phyloP scores from a whole-genome alignment of 2,888 invertebrate genomes.

The Eupithecia pulchellata region DNA sequence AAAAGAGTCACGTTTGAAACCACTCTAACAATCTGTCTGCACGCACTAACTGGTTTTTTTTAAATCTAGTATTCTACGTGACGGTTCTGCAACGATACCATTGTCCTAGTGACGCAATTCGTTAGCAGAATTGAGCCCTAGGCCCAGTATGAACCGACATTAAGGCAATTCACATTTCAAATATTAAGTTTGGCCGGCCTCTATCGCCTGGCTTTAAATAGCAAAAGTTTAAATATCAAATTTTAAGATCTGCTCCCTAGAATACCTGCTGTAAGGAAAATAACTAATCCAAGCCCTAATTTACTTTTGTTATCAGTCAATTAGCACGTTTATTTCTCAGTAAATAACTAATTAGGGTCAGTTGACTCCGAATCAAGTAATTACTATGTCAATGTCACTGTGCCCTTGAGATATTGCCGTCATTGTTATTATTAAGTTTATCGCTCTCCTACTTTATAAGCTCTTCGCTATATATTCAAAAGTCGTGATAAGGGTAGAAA shows the following conservation, averaged over 20 bases:
- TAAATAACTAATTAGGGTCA: constrained; percentile 15
- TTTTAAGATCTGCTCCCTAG: neutral
- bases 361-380: constrained; percentile 9
- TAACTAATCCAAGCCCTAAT: neutral
- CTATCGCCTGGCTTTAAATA: no score
- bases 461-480: neutral
- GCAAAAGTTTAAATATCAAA: no score
- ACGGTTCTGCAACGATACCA: no score
- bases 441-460: neutral
- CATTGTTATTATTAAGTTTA: neutral
- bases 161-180: no score
- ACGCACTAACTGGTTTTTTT: no score
- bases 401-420: constrained; percentile 14
- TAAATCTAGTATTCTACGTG: no score
- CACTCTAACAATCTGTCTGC: no score
- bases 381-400: constrained; percentile 19
- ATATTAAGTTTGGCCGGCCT: no score
- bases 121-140: no score
- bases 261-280: neutral
- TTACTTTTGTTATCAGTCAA: neutral
- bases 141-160: no score
- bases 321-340: neutral
- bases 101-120: no score
- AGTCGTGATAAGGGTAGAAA: neutral
- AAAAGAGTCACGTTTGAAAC: no score